Percentiles rank a stretch among this genome's conserved stretches.
Conservation (phyloP, 2,113 vertebrate genomes). For the Gambusia holbrooki region DNA sequence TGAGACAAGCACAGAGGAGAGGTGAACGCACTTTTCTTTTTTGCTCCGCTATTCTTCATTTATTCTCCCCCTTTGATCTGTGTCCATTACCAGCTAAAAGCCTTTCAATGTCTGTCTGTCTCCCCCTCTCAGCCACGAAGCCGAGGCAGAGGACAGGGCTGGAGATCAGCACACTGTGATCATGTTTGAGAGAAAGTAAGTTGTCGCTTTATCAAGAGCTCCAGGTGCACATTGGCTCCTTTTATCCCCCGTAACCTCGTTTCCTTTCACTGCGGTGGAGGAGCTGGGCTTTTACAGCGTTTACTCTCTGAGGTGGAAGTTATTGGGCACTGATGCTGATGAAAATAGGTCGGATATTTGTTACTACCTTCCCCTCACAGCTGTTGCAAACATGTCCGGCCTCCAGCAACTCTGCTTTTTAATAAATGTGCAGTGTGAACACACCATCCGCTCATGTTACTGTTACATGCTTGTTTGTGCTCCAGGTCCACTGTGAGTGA, state of each 20-base stretch:
- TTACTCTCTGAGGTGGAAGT: constrained; percentile 62
- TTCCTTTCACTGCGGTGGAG: constrained; percentile 40
- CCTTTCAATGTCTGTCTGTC: constrained; percentile 60
- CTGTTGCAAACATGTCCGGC: constrained; percentile 16
- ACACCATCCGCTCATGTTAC: background rate
- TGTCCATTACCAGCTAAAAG: constrained; percentile 65
- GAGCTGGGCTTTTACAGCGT: constrained; percentile 37
- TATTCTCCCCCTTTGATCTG: constrained; percentile 23
- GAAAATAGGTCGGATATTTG: constrained; percentile 69
- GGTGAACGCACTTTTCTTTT: constrained; percentile 65
- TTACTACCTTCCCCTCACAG: constrained; percentile 36
- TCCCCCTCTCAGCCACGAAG: constrained; percentile 58
- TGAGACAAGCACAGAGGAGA: constrained; percentile 38
- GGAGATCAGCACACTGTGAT: constrained; percentile 61
- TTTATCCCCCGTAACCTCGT: constrained; percentile 59
- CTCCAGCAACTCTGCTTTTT: background rate
- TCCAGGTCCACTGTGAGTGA: constrained; percentile 68
- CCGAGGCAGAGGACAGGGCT: constrained; percentile 18
- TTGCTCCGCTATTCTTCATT: constrained; percentile 34
- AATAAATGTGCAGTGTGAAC: constrained; percentile 1
- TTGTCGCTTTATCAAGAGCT: constrained; percentile 58
- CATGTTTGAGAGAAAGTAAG: constrained; percentile 79
- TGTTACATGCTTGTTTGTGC: constrained; percentile 34
- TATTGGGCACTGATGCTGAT: constrained; percentile 63
- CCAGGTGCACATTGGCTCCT: constrained; percentile 17